Evolutionary conservation across 2,888 invertebrate species (phyloP).

Genomic region (Danaus chrysippus): DNA sequence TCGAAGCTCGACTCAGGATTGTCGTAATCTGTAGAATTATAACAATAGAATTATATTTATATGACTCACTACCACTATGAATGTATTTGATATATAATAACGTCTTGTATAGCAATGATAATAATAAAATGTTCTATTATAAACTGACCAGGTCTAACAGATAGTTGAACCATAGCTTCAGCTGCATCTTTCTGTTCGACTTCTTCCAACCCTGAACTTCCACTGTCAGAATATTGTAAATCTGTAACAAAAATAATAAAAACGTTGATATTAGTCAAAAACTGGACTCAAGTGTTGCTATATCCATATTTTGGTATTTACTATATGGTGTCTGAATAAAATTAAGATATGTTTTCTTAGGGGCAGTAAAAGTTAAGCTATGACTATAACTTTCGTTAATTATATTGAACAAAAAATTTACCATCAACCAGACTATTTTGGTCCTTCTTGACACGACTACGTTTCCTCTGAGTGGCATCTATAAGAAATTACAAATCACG

Average conservation of each 20-base stretch:
- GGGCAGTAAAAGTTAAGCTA: conserved; percentile 8
- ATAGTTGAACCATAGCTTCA: conserved; percentile 87
- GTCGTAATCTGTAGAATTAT: conserved; percentile 55
- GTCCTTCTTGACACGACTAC: conserved; percentile 74
- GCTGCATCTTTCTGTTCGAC: conserved; percentile 84
- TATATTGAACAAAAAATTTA: conserved; percentile 53
- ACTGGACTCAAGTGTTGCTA: neutral
- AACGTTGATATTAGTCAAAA: conserved; percentile 14
- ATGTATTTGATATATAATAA: neutral
- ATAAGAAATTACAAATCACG: conserved; percentile 8
- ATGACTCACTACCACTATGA: neutral
- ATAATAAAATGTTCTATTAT: conserved; percentile 1
- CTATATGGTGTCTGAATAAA: too few species aligned
- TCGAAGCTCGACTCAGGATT: conserved; percentile 90
- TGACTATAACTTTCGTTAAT: too few species aligned
- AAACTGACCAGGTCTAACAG: conserved; percentile 53
- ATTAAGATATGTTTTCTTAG: too few species aligned
- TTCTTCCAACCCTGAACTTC: conserved; percentile 72
- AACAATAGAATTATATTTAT: neutral
- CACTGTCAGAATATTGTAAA: conserved; percentile 74
- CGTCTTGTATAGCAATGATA: too few species aligned
- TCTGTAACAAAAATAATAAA: conserved; percentile 45
- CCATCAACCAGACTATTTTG: conserved; percentile 87
- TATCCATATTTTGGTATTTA: too few species aligned
- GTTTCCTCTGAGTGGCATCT: conserved; percentile 67